Evolutionary conservation across 2,888 invertebrate genomes (phyloP).

Genomic region (Formica aserva): DNA sequence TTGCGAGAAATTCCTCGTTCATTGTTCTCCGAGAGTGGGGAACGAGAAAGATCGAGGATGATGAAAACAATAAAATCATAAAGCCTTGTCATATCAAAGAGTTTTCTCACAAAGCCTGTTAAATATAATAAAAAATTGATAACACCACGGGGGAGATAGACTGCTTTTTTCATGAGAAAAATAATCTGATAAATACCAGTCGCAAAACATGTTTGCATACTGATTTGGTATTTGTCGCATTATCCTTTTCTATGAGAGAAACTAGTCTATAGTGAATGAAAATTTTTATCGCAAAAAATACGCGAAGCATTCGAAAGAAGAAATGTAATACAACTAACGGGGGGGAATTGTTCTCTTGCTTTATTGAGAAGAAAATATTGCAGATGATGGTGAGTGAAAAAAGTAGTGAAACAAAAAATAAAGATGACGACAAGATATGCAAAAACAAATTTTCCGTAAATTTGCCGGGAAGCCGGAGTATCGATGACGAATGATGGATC

Average conservation of each 20-base stretch:
- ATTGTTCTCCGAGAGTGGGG: neutral
- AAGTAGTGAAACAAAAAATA: neutral
- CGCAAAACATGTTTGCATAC: neutral
- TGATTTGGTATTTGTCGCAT: neutral
- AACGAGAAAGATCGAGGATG: constrained; percentile 5
- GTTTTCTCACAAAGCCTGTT: neutral
- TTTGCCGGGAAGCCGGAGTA: constrained; percentile 10
- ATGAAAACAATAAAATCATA: neutral
- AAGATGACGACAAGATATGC: neutral
- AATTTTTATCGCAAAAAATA: neutral
- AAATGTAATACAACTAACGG: constrained; percentile 6
- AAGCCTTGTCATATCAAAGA: neutral
- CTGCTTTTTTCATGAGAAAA: neutral
- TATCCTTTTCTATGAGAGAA: neutral
- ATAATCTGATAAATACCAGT: neutral
- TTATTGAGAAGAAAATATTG: constrained; percentile 21
- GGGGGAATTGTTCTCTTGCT: neutral
- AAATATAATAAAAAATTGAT: neutral
- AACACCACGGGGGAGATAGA: neutral
- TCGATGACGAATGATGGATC: constrained; percentile 28
- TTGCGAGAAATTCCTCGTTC: neutral
- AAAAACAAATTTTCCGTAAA: neutral
- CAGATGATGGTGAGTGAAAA: neutral
- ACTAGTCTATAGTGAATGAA: neutral
- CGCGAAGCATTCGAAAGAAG: neutral